Base-by-base conservation (phyloP, 1,140 invertebrate genomes). In the Eubasilissa regina region DNA sequence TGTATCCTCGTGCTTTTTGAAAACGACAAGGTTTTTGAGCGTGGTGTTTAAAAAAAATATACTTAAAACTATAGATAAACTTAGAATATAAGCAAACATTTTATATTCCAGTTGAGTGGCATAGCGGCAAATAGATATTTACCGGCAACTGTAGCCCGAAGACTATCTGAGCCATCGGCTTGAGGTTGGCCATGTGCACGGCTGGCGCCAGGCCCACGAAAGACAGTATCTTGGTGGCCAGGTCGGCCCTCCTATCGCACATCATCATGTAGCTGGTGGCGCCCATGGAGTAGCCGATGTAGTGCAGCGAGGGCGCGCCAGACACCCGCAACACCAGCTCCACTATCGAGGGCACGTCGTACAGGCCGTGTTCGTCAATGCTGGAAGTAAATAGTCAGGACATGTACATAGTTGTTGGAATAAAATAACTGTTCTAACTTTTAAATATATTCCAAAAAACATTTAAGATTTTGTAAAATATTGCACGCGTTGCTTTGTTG, bases 281-380 rank as follows among this genome's bases (percentile, higher is more conserved):
- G 3, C 92, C 92, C 92, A 93, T 91, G 19, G 90, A 91, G 84
- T 91, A 89, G 21, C 91, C 90, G 17, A 91, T 80, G 84, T 90
- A 94, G 66, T 90, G 86, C 0, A 95, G 21, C 64, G 91, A 89
- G 4, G 86, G 66, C 8, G 88, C 83, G 0, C 87, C 86, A 0
- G 92, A 94, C 12, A 85, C 83, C 0, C 89, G 82, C 3, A 94
- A 81, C 6, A 94, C 89, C 78, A 91, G 91, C 82, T 94, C 91
- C 17, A 96, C 90, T 84, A 92, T 90, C 0, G 94, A 92, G 43
- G 94, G 93, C 17, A 94, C 79, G 84, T 96, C 95, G 80, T 92
- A 91, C 7, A 85, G 83, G 7, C 91, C 93, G 89, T 93, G 93
- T 85, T 95, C 92, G 83, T 94, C 90, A 84, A 88, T 92, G 77